These are phyloP conservation scores for Choristoneura rosaceana DNA, from an alignment of 2,888 invertebrate species.

Conservation along the genomic window DNA sequence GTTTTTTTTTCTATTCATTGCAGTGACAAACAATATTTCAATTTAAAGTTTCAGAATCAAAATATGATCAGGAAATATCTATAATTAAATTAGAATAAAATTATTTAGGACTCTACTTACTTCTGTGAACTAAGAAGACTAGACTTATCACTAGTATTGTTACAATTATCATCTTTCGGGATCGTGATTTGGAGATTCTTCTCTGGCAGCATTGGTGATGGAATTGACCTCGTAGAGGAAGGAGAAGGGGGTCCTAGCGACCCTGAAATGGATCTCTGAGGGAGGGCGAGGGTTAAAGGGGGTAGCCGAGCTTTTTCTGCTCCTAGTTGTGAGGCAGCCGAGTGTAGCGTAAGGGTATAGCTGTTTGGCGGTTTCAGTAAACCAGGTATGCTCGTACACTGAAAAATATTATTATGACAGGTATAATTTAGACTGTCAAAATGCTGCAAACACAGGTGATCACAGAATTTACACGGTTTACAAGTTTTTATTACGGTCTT, in stretches of 20 bases:
- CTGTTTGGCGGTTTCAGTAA: conserved; percentile 89
- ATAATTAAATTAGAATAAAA: too few relatives aligned
- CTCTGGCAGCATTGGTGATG: conserved; percentile 73
- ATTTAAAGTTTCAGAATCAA: too few relatives aligned
- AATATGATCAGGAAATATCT: too few relatives aligned
- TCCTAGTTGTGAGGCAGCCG: conserved; percentile 71
- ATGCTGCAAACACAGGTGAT: too few relatives aligned
- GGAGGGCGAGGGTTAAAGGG: conserved; percentile 72
- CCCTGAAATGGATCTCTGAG: conserved; percentile 56
- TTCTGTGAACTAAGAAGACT: conserved; percentile 80
- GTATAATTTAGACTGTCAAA: too few relatives aligned
- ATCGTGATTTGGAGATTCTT: conserved; percentile 76
- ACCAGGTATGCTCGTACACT: conserved; percentile 87
- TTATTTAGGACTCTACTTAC: conserved; percentile 58
- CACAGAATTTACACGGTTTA: too few relatives aligned
- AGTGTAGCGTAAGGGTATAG: conserved; percentile 79
- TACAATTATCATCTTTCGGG: conserved; percentile 74
- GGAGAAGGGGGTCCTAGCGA: conserved; percentile 69
- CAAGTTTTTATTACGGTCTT: too few relatives aligned
- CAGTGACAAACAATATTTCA: too few relatives aligned
- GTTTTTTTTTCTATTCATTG: not conserved
- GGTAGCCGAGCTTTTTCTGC: conserved; percentile 78
- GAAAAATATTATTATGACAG: conserved; percentile 50
- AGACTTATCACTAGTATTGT: conserved; percentile 78
- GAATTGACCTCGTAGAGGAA: conserved; percentile 68